Evolutionary conservation across 2,113 vertebrate genomes (phyloP).

Genomic region (Cricetomys ansorgei): DNA sequence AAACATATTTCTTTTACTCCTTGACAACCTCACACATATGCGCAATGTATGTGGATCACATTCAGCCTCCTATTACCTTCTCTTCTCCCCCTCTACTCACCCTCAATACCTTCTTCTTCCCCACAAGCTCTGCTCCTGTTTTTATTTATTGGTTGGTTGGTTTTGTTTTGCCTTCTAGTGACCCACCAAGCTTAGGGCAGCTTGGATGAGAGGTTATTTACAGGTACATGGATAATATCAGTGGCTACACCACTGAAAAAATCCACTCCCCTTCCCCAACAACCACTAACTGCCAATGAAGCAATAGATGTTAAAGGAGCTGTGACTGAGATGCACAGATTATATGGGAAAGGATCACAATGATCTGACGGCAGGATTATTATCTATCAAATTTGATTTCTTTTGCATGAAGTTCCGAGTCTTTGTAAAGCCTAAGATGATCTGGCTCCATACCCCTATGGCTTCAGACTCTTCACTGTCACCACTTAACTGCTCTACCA

Average conservation of each 20-base stretch:
- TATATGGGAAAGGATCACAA: neutral
- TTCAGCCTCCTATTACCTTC: neutral
- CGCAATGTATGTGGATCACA: neutral
- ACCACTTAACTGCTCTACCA: neutral
- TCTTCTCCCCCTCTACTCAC: neutral
- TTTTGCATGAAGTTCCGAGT: neutral
- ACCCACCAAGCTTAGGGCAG: neutral
- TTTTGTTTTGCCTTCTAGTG: neutral
- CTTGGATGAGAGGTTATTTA: neutral
- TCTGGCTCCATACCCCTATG: neutral
- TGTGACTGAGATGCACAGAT: neutral
- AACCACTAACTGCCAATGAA: neutral
- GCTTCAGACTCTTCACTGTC: rapidly evolving
- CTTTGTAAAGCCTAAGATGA: neutral
- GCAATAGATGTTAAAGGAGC: neutral
- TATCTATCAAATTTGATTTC: neutral
- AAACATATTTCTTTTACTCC: neutral
- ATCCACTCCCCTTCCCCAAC: neutral
- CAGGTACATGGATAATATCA: neutral
- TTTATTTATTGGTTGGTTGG: neutral
- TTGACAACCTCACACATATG: neutral
- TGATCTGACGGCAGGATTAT: conserved; percentile 2
- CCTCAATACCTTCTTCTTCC: neutral
- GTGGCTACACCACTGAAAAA: neutral
- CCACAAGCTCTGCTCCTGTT: rapidly evolving